phyloP scores from a whole-genome alignment of 2,797 vertebrate genomes.

The Syngnathus acus region DNA sequence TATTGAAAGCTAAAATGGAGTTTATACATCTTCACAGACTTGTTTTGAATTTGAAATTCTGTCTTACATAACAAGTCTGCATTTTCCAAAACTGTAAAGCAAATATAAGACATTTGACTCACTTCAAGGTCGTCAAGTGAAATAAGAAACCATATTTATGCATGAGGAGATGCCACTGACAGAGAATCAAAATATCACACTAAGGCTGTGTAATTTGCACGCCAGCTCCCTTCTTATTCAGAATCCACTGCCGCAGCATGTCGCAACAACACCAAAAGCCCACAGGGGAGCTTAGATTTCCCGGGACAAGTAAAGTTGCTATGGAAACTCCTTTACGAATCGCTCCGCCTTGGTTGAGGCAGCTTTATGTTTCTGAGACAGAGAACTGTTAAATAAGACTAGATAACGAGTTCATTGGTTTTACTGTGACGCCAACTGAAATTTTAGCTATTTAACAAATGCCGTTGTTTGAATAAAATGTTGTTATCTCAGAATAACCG shows the following conservation, averaged over 20 bases:
- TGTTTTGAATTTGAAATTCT: not conserved
- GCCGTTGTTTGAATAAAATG: not conserved
- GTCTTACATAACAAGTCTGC: not conserved
- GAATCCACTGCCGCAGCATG: slow-evolving; percentile 28
- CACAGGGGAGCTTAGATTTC: slow-evolving; percentile 43
- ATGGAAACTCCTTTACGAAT: slow-evolving; percentile 52
- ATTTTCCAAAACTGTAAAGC: slow-evolving; percentile 13
- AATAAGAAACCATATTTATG: slow-evolving; percentile 16
- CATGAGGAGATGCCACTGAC: slow-evolving; percentile 7
- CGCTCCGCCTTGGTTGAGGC: slow-evolving; percentile 35
- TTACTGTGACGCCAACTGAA: not conserved
- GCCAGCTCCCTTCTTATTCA: slow-evolving; percentile 44
- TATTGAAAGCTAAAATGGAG: not conserved
- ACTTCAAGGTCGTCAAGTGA: slow-evolving; percentile 17
- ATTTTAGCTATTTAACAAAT: not conserved
- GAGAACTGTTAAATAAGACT: slow-evolving; percentile 20
- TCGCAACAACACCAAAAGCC: slow-evolving; percentile 35
- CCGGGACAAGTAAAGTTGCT: slow-evolving; percentile 47
- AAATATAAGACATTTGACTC: slow-evolving; percentile 31
- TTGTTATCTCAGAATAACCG: no score
- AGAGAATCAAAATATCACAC: slow-evolving; percentile 34
- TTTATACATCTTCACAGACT: not conserved
- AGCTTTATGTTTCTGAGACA: slow-evolving; percentile 30
- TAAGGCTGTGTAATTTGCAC: slow-evolving; percentile 54
- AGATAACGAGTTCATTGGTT: not conserved